A percentile compares a stretch with the other conserved stretches of the same genome.
phyloP scores from a whole-genome alignment of 2,797 vertebrate genomes.

The Craterocephalus amniculus region DNA sequence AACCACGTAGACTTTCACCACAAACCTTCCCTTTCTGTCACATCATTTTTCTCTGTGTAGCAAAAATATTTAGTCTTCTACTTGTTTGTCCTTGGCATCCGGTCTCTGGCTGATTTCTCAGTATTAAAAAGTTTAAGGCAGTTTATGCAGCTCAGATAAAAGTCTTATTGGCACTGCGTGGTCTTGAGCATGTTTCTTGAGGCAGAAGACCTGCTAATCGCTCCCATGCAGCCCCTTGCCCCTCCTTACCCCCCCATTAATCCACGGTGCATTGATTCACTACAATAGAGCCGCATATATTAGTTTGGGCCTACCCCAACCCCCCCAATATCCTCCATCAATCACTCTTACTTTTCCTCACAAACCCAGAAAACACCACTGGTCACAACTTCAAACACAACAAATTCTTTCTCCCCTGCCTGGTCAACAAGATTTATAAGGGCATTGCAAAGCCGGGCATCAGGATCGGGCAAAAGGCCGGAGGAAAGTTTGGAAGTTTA shows the following conservation, averaged over 20 bases:
- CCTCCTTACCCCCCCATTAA: slow-evolving; percentile 73
- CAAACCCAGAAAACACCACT: slow-evolving; percentile 36
- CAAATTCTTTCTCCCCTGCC: slow-evolving; percentile 20
- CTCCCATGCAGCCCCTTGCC: slow-evolving; percentile 40
- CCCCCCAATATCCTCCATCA: slow-evolving; percentile 44
- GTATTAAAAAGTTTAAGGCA: slow-evolving; percentile 24
- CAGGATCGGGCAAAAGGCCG: slow-evolving; percentile 69
- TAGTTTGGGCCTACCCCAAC: slow-evolving; percentile 53
- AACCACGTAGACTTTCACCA: slow-evolving; percentile 3
- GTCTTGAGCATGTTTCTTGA: slow-evolving; percentile 40
- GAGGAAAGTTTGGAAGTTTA: background rate
- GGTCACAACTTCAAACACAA: slow-evolving; percentile 43
- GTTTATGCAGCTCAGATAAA: slow-evolving; percentile 21
- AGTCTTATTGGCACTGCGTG: slow-evolving; percentile 18
- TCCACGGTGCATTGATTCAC: slow-evolving; percentile 79
- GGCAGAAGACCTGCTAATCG: slow-evolving; percentile 52
- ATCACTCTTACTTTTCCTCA: slow-evolving; percentile 63
- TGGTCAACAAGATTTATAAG: slow-evolving; percentile 38
- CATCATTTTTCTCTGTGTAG: slow-evolving; percentile 10
- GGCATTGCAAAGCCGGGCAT: slow-evolving; percentile 19
- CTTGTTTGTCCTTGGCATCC: slow-evolving; percentile 43
- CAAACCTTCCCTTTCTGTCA: slow-evolving; percentile 35
- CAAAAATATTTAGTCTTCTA: slow-evolving; percentile 35
- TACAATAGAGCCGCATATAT: slow-evolving; percentile 85
- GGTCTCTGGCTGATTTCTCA: slow-evolving; percentile 9